A percentile compares a stretch with the other conserved stretches of the same genome.
These are phyloP conservation scores for Spilarctia lutea DNA, from an alignment of 2,888 invertebrate species.

Conservation along the genomic window DNA sequence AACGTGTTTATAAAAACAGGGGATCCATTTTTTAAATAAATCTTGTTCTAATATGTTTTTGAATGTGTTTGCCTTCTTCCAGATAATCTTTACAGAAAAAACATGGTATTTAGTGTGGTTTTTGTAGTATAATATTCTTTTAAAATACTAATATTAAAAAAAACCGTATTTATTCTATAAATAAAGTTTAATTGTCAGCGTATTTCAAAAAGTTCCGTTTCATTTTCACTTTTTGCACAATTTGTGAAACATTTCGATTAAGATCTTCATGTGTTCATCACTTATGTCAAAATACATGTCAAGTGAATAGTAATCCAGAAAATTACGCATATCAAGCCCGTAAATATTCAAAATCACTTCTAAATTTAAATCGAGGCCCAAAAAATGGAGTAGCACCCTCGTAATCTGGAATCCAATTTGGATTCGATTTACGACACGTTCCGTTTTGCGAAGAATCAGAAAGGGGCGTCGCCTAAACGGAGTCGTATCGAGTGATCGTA, in stretches of 20 bases:
- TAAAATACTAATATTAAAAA: not conserved
- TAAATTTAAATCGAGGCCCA: constrained; percentile 49
- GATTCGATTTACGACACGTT: constrained; percentile 65
- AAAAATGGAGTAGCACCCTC: constrained; percentile 55
- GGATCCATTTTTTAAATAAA: constrained; percentile 10
- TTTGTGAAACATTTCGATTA: not conserved
- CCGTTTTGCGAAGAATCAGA: constrained; percentile 71
- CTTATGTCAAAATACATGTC: constrained; percentile 25
- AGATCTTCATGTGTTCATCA: not conserved
- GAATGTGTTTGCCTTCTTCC: not conserved
- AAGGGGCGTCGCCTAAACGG: constrained; percentile 73
- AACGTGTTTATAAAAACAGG: constrained; percentile 21
- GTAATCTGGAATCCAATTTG: constrained; percentile 61
- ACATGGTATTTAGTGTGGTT: too few species aligned
- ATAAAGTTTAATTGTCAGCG: not conserved
- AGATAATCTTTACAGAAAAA: too few species aligned
- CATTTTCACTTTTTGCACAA: not conserved
- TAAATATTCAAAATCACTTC: constrained; percentile 40
- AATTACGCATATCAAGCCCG: constrained; percentile 33
- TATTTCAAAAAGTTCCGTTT: not conserved
- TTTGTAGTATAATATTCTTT: too few species aligned
- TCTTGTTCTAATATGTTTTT: not conserved
- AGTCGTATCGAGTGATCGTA: constrained; percentile 69
- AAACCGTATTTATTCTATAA: too few species aligned
- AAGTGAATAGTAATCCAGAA: constrained; percentile 36